phyloP scores from a whole-genome alignment of 2,888 invertebrate species.

The Orthonevra nobilis region DNA sequence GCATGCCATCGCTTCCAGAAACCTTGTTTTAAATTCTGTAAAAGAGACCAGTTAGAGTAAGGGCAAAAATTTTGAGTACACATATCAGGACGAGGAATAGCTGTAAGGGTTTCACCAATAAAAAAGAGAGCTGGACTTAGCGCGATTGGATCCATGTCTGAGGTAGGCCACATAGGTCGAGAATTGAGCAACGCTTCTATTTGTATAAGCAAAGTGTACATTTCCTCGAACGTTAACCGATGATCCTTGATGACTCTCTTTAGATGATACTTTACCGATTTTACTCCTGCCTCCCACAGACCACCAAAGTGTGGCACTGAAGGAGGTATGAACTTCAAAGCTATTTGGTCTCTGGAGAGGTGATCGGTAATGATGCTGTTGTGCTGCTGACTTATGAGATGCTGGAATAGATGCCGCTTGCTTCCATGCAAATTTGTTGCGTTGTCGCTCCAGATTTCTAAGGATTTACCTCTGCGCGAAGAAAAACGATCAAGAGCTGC shows the following conservation, averaged over 20 bases:
- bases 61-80: neutral
- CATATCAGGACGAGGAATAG: neutral
- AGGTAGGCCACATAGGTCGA: constrained; percentile 23
- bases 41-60: neutral
- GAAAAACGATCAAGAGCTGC: neutral
- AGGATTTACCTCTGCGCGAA: neutral
- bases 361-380: neutral
- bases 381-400: neutral
- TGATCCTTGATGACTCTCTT: constrained; percentile 28
- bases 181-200: constrained; percentile 48
- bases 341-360: neutral
- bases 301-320: constrained; percentile 4
- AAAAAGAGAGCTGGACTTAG: constrained; percentile 41
- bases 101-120: neutral
- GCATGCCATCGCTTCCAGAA: constrained; percentile 62
- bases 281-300: constrained; percentile 32
- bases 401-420: neutral
- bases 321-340: constrained; percentile 11
- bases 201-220: constrained; percentile 43
- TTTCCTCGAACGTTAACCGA: constrained; percentile 32
- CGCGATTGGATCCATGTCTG: constrained; percentile 28
- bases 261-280: constrained; percentile 32
- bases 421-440: constrained; percentile 17
- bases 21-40: constrained; percentile 28
- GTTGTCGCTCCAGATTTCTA: constrained; percentile 17